Percentiles rank a stretch among this genome's conserved stretches.
Conservation (phyloP, 2,113 vertebrate species). For the Cochlearius cochlearius region DNA sequence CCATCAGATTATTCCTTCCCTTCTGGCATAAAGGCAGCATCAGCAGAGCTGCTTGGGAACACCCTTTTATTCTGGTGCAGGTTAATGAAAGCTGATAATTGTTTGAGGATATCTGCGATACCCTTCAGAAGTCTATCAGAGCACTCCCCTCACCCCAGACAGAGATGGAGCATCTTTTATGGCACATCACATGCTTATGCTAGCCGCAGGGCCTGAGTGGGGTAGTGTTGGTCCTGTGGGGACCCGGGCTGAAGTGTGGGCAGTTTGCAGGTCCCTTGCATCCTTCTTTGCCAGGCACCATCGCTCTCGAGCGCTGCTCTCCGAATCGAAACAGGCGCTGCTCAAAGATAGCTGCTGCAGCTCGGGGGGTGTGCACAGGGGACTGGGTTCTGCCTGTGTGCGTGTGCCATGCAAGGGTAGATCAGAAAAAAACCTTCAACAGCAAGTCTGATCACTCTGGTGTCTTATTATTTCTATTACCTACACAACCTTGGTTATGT, state of each 20-base stretch:
- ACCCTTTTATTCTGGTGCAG: not conserved
- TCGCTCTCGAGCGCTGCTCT: not conserved
- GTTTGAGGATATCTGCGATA: not conserved
- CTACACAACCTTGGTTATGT: not conserved
- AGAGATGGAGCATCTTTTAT: not conserved
- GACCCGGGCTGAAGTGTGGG: not conserved
- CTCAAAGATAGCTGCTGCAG: not conserved
- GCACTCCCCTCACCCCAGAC: not conserved
- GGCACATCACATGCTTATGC: not conserved
- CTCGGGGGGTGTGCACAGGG: not conserved
- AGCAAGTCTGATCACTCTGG: not conserved
- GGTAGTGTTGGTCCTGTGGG: not conserved
- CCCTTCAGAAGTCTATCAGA: not conserved
- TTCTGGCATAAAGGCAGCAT: not conserved
- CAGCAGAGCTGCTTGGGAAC: not conserved
- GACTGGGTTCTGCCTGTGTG: not conserved
- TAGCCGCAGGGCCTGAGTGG: not conserved
- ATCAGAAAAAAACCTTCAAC: not conserved
- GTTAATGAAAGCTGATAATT: not conserved
- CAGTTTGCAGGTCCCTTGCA: not conserved
- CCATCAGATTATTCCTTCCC: not conserved
- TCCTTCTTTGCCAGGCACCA: not conserved
- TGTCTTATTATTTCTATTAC: not conserved
- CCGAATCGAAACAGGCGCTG: fast-evolving
- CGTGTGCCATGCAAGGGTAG: not conserved